Conservation (phyloP, 2,888 invertebrate genomes). For the Drosophila mulleri region DNA sequence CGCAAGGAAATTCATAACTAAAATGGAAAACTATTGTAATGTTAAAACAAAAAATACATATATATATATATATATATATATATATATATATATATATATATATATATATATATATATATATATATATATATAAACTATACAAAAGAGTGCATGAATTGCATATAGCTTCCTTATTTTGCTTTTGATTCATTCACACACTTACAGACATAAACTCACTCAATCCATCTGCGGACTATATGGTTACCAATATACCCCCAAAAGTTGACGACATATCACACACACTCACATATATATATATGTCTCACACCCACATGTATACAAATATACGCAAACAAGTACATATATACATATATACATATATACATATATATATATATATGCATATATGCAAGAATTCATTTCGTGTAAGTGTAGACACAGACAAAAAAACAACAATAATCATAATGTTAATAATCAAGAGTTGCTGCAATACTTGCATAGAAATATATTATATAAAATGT, state of each 20-base stretch:
- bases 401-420: slow-evolving; percentile 28
- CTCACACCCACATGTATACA: no score
- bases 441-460: slow-evolving; percentile 59
- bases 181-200: not conserved
- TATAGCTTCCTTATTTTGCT: slow-evolving; percentile 4
- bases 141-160: not conserved
- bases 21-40: slow-evolving; percentile 29
- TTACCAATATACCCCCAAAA: slow-evolving; percentile 3
- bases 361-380: not conserved
- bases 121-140: slow-evolving; percentile 20
- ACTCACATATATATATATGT: no score
- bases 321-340: not conserved
- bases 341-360: not conserved
- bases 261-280: slow-evolving; percentile 40
- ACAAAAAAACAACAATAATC: slow-evolving; percentile 24
- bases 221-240: not conserved
- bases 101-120: slow-evolving; percentile 24
- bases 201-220: not conserved
- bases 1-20: not conserved
- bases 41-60: not conserved
- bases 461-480: slow-evolving; percentile 61
- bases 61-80: slow-evolving; percentile 15
- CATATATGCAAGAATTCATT: slow-evolving; percentile 5
- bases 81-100: slow-evolving; percentile 1
- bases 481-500: slow-evolving; percentile 39